A percentile compares a stretch with the other conserved stretches of the same genome.
phyloP scores from a whole-genome alignment of 2,888 invertebrate species.

The Eupithecia vulgata region DNA sequence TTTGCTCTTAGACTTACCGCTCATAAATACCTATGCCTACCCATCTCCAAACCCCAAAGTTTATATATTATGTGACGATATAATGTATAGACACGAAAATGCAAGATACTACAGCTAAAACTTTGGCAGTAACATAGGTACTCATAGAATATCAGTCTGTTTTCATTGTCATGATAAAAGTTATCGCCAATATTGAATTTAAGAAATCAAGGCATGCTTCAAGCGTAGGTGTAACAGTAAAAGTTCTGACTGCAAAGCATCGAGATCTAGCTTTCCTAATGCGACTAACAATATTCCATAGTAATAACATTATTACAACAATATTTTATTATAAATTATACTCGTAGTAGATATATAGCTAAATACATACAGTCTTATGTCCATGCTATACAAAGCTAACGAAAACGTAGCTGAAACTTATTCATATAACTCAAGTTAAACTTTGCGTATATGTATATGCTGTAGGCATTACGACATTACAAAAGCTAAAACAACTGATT shows the following conservation, averaged over 20 bases:
- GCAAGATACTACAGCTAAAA: conserved; percentile 60
- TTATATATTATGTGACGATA: conserved; percentile 9
- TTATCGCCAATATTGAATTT: conserved; percentile 29
- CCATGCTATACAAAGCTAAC: conserved; percentile 65
- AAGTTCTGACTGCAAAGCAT: conserved; percentile 61
- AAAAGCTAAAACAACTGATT: conserved; percentile 44
- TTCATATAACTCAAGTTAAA: conserved; percentile 44
- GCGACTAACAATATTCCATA: conserved; percentile 59
- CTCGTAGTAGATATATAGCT: conserved; percentile 43
- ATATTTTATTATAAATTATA: conserved; percentile 47
- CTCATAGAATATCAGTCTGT: conserved; percentile 70
- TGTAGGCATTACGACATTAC: conserved; percentile 41
- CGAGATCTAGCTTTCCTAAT: conserved; percentile 80
- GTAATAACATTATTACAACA: conserved; percentile 57
- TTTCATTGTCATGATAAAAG: conserved; percentile 47
- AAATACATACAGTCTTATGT: conserved; percentile 75
- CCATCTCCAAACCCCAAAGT: conserved; percentile 10
- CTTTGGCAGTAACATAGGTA: conserved; percentile 79
- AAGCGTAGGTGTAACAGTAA: conserved; percentile 35
- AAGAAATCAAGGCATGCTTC: conserved; percentile 21
- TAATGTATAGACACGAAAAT: conserved; percentile 34
- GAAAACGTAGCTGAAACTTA: conserved; percentile 51
- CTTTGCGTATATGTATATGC: conserved; percentile 49
- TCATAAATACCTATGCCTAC: conserved; percentile 14
- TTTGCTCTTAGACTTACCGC: conserved; percentile 9